Evolutionary conservation across 2,113 vertebrate genomes (phyloP).

Genomic region (Saguinus imperator): DNA sequence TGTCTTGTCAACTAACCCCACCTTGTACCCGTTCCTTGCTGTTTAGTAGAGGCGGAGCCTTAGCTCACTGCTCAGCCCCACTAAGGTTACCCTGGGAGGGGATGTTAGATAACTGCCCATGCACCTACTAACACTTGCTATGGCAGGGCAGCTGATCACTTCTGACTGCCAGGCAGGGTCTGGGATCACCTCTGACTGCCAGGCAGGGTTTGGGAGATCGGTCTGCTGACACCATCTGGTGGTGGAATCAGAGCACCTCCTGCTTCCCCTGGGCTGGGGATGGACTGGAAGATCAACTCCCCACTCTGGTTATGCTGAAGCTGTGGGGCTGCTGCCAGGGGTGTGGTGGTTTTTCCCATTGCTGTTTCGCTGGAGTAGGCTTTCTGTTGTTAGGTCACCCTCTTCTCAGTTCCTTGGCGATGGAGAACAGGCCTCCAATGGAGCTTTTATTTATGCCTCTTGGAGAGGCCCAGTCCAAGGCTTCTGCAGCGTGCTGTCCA

Average conservation of each 20-base stretch:
- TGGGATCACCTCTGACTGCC: background rate
- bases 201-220: background rate
- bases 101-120: background rate
- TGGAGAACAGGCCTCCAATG: background rate
- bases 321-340: background rate
- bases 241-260: background rate
- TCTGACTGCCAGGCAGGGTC: background rate
- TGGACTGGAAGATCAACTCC: background rate
- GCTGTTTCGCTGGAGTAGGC: background rate
- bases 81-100: background rate
- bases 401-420: rapidly evolving
- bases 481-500: background rate
- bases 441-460: background rate
- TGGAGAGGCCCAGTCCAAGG: background rate
- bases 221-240: background rate
- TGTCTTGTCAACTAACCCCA: too few species aligned
- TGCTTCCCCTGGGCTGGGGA: background rate
- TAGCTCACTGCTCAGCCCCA: background rate
- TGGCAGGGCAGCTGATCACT: background rate
- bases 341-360: too few species aligned
- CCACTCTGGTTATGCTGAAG: background rate
- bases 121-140: background rate
- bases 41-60: background rate
- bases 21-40: background rate
- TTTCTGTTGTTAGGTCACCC: background rate